phyloP scores from a whole-genome alignment of 2,888 invertebrate genomes.

The Ectemnius lituratus region DNA sequence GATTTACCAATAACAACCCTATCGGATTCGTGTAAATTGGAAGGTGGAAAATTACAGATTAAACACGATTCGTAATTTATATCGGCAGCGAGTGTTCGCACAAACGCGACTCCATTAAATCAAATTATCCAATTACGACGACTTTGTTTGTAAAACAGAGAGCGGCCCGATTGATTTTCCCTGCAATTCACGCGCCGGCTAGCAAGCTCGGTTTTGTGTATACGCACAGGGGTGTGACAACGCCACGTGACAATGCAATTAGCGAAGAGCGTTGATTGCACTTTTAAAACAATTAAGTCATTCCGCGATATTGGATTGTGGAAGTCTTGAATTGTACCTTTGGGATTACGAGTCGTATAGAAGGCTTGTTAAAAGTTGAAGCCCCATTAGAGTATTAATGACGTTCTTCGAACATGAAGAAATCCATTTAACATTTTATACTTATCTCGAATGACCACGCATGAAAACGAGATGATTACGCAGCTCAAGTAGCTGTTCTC shows the following conservation, averaged over 20 bases:
- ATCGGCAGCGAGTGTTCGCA: slow-evolving; percentile 24
- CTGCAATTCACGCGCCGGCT: slow-evolving; percentile 21
- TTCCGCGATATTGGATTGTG: not conserved
- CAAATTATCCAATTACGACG: slow-evolving; percentile 54
- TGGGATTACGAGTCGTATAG: no score
- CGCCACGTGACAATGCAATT: slow-evolving; percentile 29
- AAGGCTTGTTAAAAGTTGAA: no score
- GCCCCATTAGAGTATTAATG: no score
- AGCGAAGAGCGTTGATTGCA: slow-evolving; percentile 18
- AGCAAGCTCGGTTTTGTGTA: not conserved
- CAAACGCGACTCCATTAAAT: slow-evolving; percentile 51
- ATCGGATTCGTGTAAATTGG: not conserved
- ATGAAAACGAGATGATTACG: slow-evolving; percentile 9
- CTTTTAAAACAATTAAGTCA: not conserved
- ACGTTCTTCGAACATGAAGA: slow-evolving; percentile 14
- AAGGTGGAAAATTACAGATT: slow-evolving; percentile 40
- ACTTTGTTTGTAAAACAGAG: slow-evolving; percentile 43
- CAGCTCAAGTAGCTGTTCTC: slow-evolving; percentile 32
- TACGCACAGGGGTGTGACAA: slow-evolving; percentile 13
- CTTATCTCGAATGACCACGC: not conserved
- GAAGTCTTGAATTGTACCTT: no score
- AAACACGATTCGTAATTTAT: slow-evolving; percentile 41
- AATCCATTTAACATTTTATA: slow-evolving; percentile 21
- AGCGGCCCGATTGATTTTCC: slow-evolving; percentile 39
- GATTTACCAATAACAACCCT: no score